phyloP scores from a whole-genome alignment of 1,140 invertebrate genomes.

The Halesus radiatus region DNA sequence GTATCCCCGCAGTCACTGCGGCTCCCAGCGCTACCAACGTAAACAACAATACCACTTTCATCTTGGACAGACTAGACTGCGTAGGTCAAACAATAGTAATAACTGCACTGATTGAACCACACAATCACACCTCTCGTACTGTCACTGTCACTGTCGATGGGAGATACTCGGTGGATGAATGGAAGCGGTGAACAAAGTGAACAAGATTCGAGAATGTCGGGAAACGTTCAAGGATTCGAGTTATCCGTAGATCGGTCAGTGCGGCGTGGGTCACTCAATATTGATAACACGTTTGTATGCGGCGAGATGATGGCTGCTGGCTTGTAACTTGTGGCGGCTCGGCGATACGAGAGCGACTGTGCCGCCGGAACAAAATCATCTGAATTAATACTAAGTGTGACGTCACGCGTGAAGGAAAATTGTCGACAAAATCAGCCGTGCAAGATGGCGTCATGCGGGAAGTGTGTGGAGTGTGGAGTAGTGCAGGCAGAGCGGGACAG shows the following conservation, averaged over 20 bases:
- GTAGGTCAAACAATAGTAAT: not conserved
- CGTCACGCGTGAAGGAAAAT: not conserved
- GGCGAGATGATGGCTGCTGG: not conserved
- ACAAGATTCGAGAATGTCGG: not conserved
- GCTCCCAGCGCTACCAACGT: not conserved
- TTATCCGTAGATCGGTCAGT: not conserved
- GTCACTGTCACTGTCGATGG: not conserved
- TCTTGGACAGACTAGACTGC: not conserved
- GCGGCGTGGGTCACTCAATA: not conserved
- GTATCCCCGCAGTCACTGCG: not conserved
- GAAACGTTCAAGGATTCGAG: not conserved
- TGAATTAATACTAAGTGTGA: not conserved
- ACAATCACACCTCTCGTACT: not conserved
- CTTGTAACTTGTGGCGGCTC: not conserved
- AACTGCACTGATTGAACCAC: not conserved
- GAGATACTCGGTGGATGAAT: not conserved
- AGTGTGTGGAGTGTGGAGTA: not conserved
- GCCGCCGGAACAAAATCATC: not conserved
- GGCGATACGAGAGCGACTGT: conserved; percentile 4
- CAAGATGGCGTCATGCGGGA: no score
- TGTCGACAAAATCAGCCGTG: not conserved
- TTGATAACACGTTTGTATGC: not conserved
- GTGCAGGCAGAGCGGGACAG: not conserved
- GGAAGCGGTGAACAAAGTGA: not conserved
- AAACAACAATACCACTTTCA: not conserved